Conservation (phyloP, 2,797 vertebrate genomes). For the Aulostomus chinensis region DNA sequence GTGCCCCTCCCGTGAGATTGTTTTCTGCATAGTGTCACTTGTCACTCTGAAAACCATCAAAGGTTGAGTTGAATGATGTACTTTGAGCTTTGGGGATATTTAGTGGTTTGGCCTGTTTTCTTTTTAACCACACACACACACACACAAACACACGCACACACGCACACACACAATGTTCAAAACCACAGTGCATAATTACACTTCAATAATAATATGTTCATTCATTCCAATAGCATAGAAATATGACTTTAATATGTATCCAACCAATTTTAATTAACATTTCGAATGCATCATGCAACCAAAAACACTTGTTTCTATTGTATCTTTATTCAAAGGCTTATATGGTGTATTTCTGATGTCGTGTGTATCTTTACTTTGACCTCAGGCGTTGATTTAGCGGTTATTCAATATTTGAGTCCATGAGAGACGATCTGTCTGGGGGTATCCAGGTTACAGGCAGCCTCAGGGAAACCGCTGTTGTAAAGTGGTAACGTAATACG, state of each 20-base stretch:
- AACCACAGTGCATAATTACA: too few relatives aligned
- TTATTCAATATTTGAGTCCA: slow-evolving; percentile 11
- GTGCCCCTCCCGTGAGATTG: slow-evolving; percentile 24
- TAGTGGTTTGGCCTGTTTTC: slow-evolving; percentile 44
- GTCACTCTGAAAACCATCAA: slow-evolving; percentile 60
- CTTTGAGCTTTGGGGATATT: slow-evolving; percentile 44
- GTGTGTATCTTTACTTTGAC: slow-evolving; percentile 11
- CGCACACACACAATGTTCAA: too few relatives aligned
- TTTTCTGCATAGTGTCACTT: slow-evolving; percentile 63
- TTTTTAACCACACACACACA: slow-evolving; percentile 34
- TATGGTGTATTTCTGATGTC: too few relatives aligned
- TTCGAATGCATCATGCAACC: background rate
- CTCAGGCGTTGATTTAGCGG: background rate
- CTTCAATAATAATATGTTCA: slow-evolving; percentile 14
- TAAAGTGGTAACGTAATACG: slow-evolving; percentile 15
- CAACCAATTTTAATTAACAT: background rate
- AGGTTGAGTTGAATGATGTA: slow-evolving; percentile 49
- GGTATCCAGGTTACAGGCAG: slow-evolving; percentile 9
- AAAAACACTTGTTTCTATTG: slow-evolving; percentile 2
- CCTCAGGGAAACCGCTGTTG: slow-evolving; percentile 15
- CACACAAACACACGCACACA: too few relatives aligned
- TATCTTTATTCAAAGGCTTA: background rate
- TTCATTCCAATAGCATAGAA: slow-evolving; percentile 8
- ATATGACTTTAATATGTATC: slow-evolving; percentile 7
- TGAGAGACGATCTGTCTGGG: slow-evolving; percentile 4